Percentiles rank a stretch among this genome's conserved stretches.
Conservation (phyloP, 2,888 invertebrate genomes). For the Beris chalybata region DNA sequence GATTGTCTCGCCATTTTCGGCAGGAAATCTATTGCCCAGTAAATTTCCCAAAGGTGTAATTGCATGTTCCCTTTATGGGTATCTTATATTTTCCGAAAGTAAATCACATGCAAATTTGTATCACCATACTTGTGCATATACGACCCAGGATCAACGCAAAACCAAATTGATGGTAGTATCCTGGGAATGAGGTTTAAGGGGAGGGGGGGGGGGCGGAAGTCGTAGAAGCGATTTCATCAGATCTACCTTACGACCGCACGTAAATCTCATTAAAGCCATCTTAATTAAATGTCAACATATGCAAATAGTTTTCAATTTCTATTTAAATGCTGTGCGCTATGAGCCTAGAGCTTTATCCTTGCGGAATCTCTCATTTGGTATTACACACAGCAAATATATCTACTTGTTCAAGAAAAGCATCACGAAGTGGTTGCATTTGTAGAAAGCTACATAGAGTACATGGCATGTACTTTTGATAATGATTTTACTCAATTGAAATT, state of each 20-base stretch:
- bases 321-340: conserved; percentile 11
- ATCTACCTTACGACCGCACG: no score
- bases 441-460: no score
- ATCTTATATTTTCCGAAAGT: background rate
- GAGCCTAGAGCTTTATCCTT: conserved; percentile 1
- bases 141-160: background rate
- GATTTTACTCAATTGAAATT: no score
- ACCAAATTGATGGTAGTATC: background rate
- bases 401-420: no score
- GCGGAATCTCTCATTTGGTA: background rate
- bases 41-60: conserved; percentile 19
- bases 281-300: conserved; percentile 49
- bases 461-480: no score
- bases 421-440: no score
- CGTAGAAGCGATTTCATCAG: no score
- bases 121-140: background rate
- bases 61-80: background rate
- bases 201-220: no score
- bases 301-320: conserved; percentile 42
- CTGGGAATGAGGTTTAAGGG: no score
- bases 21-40: background rate
- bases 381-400: no score
- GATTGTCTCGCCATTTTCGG: background rate
- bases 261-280: conserved; percentile 44
- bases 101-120: conserved; percentile 1